Evolutionary conservation across 2,113 vertebrate genomes (phyloP).

Genomic region (Conger conger): DNA sequence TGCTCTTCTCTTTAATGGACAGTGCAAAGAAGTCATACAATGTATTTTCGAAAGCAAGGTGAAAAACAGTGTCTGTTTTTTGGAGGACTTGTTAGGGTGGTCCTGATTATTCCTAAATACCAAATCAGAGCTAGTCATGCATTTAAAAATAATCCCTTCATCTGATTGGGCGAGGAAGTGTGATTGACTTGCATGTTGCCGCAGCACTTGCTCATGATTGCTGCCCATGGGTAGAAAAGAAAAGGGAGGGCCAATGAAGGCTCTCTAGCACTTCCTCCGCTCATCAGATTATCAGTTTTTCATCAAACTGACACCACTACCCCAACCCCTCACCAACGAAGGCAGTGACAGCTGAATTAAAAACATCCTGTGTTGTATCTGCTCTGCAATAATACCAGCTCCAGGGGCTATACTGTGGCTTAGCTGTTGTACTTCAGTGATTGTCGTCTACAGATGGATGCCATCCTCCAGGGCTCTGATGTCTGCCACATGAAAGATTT

Average conservation of each 20-base stretch:
- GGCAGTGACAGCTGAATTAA: not conserved
- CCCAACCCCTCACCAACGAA: not conserved
- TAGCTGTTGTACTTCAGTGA: not conserved
- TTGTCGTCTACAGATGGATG: not conserved
- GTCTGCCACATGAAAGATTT: constrained; percentile 1
- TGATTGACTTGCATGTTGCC: not conserved
- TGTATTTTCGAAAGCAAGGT: not conserved
- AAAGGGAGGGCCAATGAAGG: not conserved
- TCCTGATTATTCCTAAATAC: not conserved
- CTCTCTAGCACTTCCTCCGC: not conserved
- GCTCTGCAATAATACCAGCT: not conserved
- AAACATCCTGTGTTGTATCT: not conserved
- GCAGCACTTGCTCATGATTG: not conserved
- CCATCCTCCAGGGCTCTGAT: not conserved
- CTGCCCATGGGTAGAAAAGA: not conserved
- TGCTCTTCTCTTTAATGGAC: not conserved
- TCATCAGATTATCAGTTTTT: not conserved
- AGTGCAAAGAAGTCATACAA: not conserved
- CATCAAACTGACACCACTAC: not conserved
- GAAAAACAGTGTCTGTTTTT: not conserved
- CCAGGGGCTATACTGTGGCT: not conserved
- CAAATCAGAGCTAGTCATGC: no score
- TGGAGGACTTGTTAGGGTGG: not conserved
- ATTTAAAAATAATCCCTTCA: no score
- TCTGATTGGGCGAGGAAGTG: no score